phyloP scores from a whole-genome alignment of 2,888 invertebrate genomes.

The Bombylius discolor region DNA sequence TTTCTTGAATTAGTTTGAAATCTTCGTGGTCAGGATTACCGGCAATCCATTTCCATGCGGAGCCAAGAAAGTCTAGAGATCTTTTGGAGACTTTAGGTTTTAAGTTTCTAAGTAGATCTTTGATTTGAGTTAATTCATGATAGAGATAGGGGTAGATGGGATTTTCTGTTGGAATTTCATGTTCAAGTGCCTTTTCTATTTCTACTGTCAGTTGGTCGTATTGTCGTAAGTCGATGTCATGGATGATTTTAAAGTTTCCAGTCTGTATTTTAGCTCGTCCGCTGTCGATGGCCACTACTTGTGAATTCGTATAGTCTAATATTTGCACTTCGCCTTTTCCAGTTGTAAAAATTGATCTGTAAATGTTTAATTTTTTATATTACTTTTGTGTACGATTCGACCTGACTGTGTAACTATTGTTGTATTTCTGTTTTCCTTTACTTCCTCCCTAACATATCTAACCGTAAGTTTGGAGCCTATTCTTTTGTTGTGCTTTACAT shows the following conservation, averaged over 20 bases:
- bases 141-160: background rate
- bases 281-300: background rate
- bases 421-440: constrained; percentile 5
- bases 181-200: background rate
- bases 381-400: background rate
- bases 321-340: background rate
- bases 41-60: constrained; percentile 3
- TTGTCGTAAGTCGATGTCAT: background rate
- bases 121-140: background rate
- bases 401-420: background rate
- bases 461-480: too few species aligned
- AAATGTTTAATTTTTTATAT: background rate
- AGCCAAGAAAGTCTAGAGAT: background rate
- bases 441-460: constrained; percentile 10
- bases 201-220: background rate
- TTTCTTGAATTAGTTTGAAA: background rate
- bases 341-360: background rate
- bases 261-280: constrained; percentile 1
- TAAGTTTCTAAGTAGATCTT: background rate
- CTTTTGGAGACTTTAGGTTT: background rate
- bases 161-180: background rate
- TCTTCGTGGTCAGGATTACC: constrained; percentile 2
- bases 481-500: constrained; percentile 13
- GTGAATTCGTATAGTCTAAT: constrained; percentile 1
- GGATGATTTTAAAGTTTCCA: background rate